Base-by-base conservation (phyloP, 2,888 invertebrate species). In the Carabus problematicus region DNA sequence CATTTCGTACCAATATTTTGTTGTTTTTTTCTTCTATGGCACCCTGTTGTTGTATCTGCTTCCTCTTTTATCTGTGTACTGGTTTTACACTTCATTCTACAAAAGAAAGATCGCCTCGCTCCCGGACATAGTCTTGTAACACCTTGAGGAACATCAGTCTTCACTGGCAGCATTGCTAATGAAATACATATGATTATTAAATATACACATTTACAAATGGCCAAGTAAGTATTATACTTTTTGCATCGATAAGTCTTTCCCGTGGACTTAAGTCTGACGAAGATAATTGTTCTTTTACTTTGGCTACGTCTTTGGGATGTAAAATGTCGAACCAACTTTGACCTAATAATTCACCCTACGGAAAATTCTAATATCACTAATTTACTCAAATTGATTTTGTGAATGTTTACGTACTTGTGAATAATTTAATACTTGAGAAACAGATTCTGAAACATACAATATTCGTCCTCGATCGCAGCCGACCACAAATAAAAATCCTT, bases 301-400 rank as follows among this genome's bases (percentile, higher is more conserved):
- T 97, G 69, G 91, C 91, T 43, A 97, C 93, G 82, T 97, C 97
- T 80, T 95, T 95, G 0, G 96, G 96, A 80, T 97, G 97, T 54
- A 97, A 83, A 72, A 96, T 93, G 81, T 97, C 97, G 80, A 97
- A 97, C 86, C 95, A 87, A 79, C 94, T 96, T 82, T 96, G 95
- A 0, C 96, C 96, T 70, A 96, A 80, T 61, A 97, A 84, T 79
- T 97, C 97, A 66, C 89, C 87, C 91, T 93, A 84, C 18, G 63
- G 72, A 71, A 43, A 68, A 73, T 63, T 40, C 52, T 54, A 52
- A 40, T 45, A 12, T 63, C 7, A 18, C 9, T 52, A 9, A 41
- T 8, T 14, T 4, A 40, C 14, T 41, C 19, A 45, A 61, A 40
- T 8, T 12, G 45, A 29, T 59, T 3, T 14, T 12, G n/a, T 43